Base-by-base conservation (phyloP, 92 coral and sea anemone genomes). In the Epizoanthus rinbou region DNA sequence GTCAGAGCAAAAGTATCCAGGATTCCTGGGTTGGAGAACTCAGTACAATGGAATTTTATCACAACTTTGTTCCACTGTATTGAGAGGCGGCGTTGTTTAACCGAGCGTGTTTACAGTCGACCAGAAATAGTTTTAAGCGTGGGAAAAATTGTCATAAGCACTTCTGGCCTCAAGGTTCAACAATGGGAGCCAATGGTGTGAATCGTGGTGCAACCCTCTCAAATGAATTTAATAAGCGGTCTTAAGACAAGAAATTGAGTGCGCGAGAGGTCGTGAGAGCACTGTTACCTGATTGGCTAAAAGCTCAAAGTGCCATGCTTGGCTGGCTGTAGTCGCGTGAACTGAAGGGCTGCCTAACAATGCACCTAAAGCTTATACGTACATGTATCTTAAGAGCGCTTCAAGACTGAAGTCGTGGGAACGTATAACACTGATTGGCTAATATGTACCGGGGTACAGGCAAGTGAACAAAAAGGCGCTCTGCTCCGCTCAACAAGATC, bases 381-480 rank as follows among this genome's bases (percentile, higher is more conserved):
- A 37, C 82, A 78, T 47, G 70, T 57, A 62, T 59, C 64, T 57
- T 28, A 17, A 22, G 57, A 39, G 70, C 57, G 82, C 54, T 50
- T 50, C 69, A n/a, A 60, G 21, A 8, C 21, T 45, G 64, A 81
- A 89, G 92, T 89, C 92, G 92, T 89, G 92, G 92, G 92, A 89
- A 89, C 92, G 88, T 85, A 57, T n/a, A 9, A 17, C 53, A 33
- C 86, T 89, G 75, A 89, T 89, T 89, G 92, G 89, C 28, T 62
- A 10, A 78, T 50, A 78, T 22, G n/a, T 43, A 19, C n/a, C n/a
- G n/a, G 64, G 60, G 59, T 13, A 63, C 71, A 23, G 57, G 57
- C 23, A 43, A 60, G 13, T 71, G 43, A 58, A 67, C 73, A 37
- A 16, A 67, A 31, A 67, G 3, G 21, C 43, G 21, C 71, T 37